Conservation (phyloP, 1,140 invertebrate genomes). For the Nylanderia fulva region DNA sequence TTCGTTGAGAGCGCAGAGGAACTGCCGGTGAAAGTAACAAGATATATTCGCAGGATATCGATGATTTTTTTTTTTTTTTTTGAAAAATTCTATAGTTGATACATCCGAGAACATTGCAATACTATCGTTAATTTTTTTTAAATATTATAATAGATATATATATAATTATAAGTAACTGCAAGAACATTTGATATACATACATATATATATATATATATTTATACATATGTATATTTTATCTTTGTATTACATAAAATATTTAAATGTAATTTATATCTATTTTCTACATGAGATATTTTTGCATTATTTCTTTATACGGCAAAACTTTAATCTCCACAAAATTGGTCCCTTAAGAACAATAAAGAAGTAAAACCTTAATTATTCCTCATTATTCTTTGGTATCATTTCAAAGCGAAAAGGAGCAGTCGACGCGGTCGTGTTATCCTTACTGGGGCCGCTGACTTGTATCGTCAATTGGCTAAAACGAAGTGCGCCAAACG, state of each 20-base stretch:
- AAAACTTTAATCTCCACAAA: not conserved
- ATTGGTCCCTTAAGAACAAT: not conserved
- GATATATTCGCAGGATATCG: not conserved
- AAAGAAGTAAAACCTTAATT: not conserved
- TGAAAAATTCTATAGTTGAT: no score
- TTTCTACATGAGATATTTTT: not conserved
- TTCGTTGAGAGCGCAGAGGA: not conserved
- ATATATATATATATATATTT: not conserved
- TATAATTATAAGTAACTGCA: not conserved
- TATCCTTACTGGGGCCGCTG: not conserved
- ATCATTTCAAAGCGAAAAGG: not conserved
- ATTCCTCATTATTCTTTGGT: slow-evolving; percentile 8
- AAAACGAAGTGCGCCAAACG: slow-evolving; percentile 72
- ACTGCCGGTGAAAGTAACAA: not conserved
- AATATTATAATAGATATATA: not conserved
- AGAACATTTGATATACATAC: not conserved
- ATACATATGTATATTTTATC: not conserved
- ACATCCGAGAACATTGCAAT: not conserved
- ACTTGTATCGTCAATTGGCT: slow-evolving; percentile 73
- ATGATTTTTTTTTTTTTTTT: not conserved
- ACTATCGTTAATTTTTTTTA: not conserved
- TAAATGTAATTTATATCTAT: slow-evolving; percentile 1
- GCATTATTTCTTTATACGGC: not conserved
- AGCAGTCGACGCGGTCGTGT: not conserved
- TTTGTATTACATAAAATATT: not conserved